phyloP scores from a whole-genome alignment of 2,113 vertebrate species.

The Triplophysa siluroides region DNA sequence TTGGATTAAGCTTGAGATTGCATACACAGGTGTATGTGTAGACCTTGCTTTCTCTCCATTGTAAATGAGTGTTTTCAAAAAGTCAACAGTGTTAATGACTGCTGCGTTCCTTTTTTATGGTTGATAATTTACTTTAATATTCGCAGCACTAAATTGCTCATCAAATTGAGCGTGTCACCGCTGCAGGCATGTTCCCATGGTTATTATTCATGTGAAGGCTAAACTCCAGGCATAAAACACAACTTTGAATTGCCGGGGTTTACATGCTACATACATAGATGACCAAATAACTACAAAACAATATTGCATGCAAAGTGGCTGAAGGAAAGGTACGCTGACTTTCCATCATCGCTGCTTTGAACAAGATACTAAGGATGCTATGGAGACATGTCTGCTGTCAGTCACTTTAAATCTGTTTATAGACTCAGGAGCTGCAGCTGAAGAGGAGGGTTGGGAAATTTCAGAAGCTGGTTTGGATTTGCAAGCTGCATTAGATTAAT shows the following conservation, averaged over 20 bases:
- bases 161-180: conserved; percentile 38
- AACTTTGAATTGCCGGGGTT: neutral
- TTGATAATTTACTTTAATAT: conserved; percentile 40
- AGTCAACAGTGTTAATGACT: conserved; percentile 33
- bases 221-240: conserved; percentile 29
- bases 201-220: conserved; percentile 39
- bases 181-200: conserved; percentile 41
- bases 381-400: conserved; percentile 48
- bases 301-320: neutral
- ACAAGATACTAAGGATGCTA: conserved; percentile 21
- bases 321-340: conserved; percentile 33
- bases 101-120: conserved; percentile 32
- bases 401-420: conserved; percentile 42
- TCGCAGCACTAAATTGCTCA: conserved; percentile 40
- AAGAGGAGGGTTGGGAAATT: neutral
- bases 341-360: conserved; percentile 23
- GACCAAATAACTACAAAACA: conserved; percentile 10
- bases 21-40: neutral
- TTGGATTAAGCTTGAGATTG: neutral
- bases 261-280: conserved; percentile 3
- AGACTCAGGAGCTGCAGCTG: conserved; percentile 2
- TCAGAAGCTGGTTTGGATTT: neutral
- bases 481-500: neutral
- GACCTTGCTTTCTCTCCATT: neutral
- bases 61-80: conserved; percentile 8